Conservation (phyloP, 2,113 vertebrate species). For the Dromiciops gliroides region DNA sequence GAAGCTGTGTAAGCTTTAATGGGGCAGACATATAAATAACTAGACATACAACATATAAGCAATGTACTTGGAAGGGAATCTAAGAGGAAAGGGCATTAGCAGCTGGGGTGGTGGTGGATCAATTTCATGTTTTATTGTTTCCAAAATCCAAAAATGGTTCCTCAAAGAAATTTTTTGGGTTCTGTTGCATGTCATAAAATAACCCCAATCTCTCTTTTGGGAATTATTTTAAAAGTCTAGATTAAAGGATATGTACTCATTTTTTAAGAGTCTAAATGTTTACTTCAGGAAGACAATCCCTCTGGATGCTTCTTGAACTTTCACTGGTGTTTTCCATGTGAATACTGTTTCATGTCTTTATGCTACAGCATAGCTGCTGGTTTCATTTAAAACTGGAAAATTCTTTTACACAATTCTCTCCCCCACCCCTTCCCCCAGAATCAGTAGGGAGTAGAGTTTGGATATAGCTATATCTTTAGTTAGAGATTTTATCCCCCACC, state of each 20-base stretch:
- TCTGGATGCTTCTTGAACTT: slow-evolving; percentile 44
- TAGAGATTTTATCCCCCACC: neutral
- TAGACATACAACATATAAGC: neutral
- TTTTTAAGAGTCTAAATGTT: slow-evolving; percentile 66
- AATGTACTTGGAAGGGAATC: neutral
- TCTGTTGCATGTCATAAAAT: slow-evolving; percentile 13
- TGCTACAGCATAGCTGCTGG: slow-evolving; percentile 50
- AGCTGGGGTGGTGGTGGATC: neutral
- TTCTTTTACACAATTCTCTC: slow-evolving; percentile 20
- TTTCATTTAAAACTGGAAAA: slow-evolving; percentile 49
- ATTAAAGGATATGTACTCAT: slow-evolving; percentile 64
- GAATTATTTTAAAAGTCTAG: slow-evolving; percentile 60
- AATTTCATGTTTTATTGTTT: neutral
- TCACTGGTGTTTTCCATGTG: slow-evolving; percentile 40
- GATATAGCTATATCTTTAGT: neutral
- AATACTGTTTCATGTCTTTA: slow-evolving; percentile 43
- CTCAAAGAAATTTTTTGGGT: neutral
- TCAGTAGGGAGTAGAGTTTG: neutral
- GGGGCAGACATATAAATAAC: neutral
- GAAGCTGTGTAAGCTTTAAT: neutral
- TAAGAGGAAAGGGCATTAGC: neutral
- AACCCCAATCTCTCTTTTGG: slow-evolving; percentile 63
- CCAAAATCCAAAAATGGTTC: neutral
- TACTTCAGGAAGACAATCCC: slow-evolving; percentile 37
- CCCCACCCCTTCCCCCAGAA: no score